Conservation (phyloP, 1,140 invertebrate species). For the Drosophila pectinifera region DNA sequence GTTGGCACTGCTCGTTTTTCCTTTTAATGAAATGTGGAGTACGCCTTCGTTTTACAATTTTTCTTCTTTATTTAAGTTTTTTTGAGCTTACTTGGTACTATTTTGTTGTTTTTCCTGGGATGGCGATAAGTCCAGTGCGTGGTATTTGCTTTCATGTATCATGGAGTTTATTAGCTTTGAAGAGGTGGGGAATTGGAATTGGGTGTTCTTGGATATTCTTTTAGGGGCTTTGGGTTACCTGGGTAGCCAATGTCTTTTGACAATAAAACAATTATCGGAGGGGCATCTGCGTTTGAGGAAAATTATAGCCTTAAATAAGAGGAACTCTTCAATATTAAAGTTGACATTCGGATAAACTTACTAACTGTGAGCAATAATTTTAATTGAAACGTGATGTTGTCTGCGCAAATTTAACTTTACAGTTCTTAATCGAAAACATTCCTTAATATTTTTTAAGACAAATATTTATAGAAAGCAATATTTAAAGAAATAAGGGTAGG, state of each 20-base stretch:
- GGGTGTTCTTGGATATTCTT: constrained; percentile 14
- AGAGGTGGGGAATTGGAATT: constrained; percentile 21
- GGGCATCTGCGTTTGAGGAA: constrained; percentile 2
- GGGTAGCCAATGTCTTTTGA: constrained; percentile 49
- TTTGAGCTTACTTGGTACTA: constrained; percentile 46
- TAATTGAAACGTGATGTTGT: background rate
- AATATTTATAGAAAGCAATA: no score
- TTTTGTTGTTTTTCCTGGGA: constrained; percentile 25
- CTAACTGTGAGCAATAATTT: background rate
- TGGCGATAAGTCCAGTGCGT: constrained; percentile 46
- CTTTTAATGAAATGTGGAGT: constrained; percentile 75
- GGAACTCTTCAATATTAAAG: background rate
- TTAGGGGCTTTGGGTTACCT: constrained; percentile 59
- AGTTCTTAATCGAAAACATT: background rate
- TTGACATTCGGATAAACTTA: background rate
- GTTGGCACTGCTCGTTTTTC: constrained; percentile 65
- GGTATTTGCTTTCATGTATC: constrained; percentile 74
- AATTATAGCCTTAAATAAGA: background rate
- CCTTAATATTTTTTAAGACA: no score
- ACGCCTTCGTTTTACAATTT: constrained; percentile 67
- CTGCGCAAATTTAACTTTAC: background rate
- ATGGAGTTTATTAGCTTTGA: constrained; percentile 76
- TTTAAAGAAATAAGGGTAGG: no score
- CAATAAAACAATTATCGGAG: constrained; percentile 62
- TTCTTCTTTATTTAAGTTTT: constrained; percentile 38